A percentile compares a stretch with the other conserved stretches of the same genome.
These are phyloP conservation scores for Notolepis coatsorum DNA, from an alignment of 2,797 vertebrate genomes.

Conservation along the genomic window DNA sequence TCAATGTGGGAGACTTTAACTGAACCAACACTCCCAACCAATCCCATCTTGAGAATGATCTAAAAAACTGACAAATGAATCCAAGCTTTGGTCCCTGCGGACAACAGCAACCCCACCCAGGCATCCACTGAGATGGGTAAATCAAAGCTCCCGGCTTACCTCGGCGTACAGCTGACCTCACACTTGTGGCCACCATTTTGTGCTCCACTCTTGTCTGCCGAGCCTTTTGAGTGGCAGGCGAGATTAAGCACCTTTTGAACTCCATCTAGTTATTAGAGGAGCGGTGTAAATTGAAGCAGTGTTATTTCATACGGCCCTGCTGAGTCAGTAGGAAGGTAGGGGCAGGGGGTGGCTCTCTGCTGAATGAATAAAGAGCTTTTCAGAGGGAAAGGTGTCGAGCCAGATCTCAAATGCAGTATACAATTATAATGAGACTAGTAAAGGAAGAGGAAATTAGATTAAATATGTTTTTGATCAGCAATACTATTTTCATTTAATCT, in stretches of 20 bases:
- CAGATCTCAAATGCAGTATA: conserved; percentile 71
- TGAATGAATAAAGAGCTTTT: conserved; percentile 78
- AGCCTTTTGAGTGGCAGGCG: conserved; percentile 70
- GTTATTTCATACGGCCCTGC: conserved; percentile 77
- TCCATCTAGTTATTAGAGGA: conserved; percentile 75
- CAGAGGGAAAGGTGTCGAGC: conserved; percentile 55
- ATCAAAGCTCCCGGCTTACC: conserved; percentile 18
- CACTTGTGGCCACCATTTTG: conserved; percentile 54
- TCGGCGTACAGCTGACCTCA: conserved; percentile 24
- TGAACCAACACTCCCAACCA: no score
- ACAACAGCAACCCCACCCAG: not conserved
- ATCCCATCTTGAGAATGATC: no score
- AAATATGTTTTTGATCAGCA: conserved; percentile 62
- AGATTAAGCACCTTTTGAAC: conserved; percentile 81
- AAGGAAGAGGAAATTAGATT: conserved; percentile 62
- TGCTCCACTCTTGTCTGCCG: conserved; percentile 51
- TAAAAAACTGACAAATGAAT: no score
- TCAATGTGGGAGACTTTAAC: no score
- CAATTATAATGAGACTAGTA: conserved; percentile 76
- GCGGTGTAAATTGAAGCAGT: conserved; percentile 76
- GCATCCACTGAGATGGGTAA: not conserved
- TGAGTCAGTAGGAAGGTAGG: conserved; percentile 76
- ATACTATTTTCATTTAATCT: conserved; percentile 69
- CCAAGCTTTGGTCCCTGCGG: not conserved
- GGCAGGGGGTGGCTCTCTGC: conserved; percentile 56